Evolutionary conservation across 2,888 invertebrate genomes (phyloP).

Genomic region (Callimorpha dominula): DNA sequence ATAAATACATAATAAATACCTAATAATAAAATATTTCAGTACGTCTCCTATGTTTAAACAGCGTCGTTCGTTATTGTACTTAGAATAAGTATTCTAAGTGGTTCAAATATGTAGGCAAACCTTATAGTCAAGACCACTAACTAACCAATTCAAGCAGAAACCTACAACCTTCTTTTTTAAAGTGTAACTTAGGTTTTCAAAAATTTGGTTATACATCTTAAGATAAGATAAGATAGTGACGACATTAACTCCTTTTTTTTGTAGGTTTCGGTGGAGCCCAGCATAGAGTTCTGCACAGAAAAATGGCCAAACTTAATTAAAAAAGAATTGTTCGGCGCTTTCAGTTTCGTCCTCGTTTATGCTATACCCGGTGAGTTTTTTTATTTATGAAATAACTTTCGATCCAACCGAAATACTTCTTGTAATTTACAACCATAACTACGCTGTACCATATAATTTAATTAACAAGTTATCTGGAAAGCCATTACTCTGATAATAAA

Average conservation of each 20-base stretch:
- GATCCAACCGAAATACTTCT: not conserved
- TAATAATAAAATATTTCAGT: too few species aligned
- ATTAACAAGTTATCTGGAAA: not conserved
- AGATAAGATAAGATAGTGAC: not conserved
- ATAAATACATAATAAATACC: too few species aligned
- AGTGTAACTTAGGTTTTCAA: not conserved
- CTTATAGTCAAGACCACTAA: not conserved
- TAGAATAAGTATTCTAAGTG: too few species aligned
- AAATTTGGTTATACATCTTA: not conserved
- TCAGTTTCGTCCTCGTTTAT: constrained; percentile 91
- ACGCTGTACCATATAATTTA: constrained; percentile 2
- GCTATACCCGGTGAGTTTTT: constrained; percentile 89
- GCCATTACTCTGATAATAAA: not conserved
- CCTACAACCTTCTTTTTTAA: not conserved
- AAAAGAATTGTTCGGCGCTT: constrained; percentile 88
- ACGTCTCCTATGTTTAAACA: not conserved
- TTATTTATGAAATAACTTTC: not conserved
- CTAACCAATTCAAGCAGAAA: not conserved
- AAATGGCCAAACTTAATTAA: constrained; percentile 87
- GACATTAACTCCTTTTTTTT: constrained; percentile 10
- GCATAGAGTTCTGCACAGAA: constrained; percentile 88
- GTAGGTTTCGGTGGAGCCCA: constrained; percentile 72
- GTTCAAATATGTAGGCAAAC: not conserved
- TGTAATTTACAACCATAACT: too few species aligned
- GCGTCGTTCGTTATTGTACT: too few species aligned